phyloP scores from a whole-genome alignment of 2,113 vertebrate species.

The Bujurquina vittata region DNA sequence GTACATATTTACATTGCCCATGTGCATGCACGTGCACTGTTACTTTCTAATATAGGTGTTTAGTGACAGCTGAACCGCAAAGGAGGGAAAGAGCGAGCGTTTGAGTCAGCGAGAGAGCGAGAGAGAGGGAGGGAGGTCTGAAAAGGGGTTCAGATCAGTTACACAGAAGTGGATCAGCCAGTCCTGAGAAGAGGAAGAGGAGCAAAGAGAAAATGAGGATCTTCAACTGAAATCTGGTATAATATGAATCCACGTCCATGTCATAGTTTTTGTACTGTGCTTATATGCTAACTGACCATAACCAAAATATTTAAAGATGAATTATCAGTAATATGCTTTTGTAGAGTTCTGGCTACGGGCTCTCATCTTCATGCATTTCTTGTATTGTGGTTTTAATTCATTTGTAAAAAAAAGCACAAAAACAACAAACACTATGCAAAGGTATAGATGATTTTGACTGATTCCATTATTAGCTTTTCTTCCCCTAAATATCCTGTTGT shows the following conservation, averaged over 20 bases:
- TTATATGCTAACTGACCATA: background rate
- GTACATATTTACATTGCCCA: rapidly evolving
- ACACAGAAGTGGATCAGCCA: background rate
- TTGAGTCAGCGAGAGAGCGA: background rate
- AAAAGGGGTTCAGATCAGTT: background rate
- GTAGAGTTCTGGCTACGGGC: background rate
- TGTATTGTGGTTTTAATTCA: background rate
- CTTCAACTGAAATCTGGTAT: constrained; percentile 13
- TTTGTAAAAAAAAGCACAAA: background rate
- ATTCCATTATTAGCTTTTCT: background rate
- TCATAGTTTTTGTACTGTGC: background rate
- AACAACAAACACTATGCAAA: background rate
- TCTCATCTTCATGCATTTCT: background rate
- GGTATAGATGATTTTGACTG: background rate
- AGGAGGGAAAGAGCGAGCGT: background rate
- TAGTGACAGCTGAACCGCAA: background rate
- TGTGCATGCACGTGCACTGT: background rate
- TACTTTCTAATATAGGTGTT: rapidly evolving
- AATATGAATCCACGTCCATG: background rate
- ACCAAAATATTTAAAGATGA: background rate
- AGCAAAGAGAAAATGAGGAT: background rate
- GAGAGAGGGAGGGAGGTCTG: background rate
- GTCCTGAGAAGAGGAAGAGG: background rate
- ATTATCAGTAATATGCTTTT: background rate
- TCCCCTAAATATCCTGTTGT: background rate